Evolutionary conservation across 35 echinoderm and acorn worm species (phyloP).

Genomic region (Heliocidaris erythrogramma): DNA sequence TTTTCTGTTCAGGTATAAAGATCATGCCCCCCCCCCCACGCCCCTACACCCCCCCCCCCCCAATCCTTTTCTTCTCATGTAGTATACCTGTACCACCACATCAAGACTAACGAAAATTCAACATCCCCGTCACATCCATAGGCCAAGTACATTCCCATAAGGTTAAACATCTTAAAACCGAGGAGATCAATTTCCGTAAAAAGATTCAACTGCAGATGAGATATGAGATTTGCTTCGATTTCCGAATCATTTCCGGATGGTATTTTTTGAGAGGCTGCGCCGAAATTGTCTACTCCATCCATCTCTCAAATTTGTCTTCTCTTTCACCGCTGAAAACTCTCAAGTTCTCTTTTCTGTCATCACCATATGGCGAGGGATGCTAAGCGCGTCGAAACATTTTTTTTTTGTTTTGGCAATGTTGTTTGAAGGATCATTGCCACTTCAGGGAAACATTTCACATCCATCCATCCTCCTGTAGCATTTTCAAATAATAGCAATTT

Average conservation of each 20-base stretch:
- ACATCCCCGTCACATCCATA: not conserved
- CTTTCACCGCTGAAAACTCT: not conserved
- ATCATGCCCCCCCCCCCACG: not conserved
- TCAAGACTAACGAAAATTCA: not conserved
- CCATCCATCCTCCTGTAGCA: not conserved
- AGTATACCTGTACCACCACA: not conserved
- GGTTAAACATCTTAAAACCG: not conserved
- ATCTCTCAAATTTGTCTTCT: conserved; percentile 4
- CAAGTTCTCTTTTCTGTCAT: not conserved
- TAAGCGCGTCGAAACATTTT: not conserved
- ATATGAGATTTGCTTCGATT: not conserved
- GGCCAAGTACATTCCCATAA: not conserved
- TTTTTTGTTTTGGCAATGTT: not conserved
- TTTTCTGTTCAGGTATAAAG: not conserved
- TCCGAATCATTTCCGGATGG: conserved; percentile 8
- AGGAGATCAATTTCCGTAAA: not conserved
- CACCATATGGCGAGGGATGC: not conserved
- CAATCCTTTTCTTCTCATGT: not conserved
- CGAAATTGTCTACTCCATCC: not conserved
- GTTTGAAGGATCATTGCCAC: not conserved
- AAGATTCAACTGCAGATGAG: not conserved
- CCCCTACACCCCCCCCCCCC: not conserved
- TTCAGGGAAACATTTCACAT: not conserved
- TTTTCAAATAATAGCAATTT: too few species aligned
- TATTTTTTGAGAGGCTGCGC: not conserved